Base-by-base conservation (phyloP, 2,888 invertebrate genomes). In the Oligia strigilis region DNA sequence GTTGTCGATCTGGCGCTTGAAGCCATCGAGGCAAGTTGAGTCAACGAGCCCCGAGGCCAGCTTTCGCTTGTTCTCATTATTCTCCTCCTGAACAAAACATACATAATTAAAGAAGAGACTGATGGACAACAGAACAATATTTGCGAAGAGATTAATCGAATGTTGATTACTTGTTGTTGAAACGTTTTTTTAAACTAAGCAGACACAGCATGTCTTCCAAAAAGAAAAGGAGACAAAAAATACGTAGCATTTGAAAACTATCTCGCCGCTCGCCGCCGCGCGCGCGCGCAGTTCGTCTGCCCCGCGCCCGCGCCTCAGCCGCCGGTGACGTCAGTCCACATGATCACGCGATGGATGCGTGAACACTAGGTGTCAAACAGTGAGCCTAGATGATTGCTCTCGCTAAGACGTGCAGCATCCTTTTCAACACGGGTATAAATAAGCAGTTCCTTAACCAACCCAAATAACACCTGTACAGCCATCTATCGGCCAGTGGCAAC, bases 1-100 rank as follows among this genome's bases (percentile, higher is more conserved):
- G 81, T 97, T 97, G 87, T 98, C 98, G 76, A 98, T 97, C 93
- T 98, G 98, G 80, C 98, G 97, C 90, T 98, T 98, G 91, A 98
- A 98, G 58, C 97, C 96, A 66, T 98, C 97, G 58, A 97, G 97
- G 84, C 97, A 97, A 8, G 97, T 96, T 66, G 97, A 97, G 87
- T 97, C 97, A 77, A 97, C 96, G 46, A 97, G 94, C 75, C 97
- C 97, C 74, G 97, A 96, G 82, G 97, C 96, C 1, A 97, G 88
- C 82, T 97, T 97, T 62, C 97, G 95, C 86, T 97, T 96, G 78
- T 96, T 97, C 65, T 97, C 97, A 82, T 95, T 96, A 77, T 97
- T 97, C 86, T 97, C 97, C 8, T 97, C 97, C 97, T 87, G 62
- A 11, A 58, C 0, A 65, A 11, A n/a, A 58, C 11, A n/a, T n/a